Evolutionary conservation across 2,797 vertebrate genomes (phyloP).

Genomic region (Hypotaenidia okinawae): DNA sequence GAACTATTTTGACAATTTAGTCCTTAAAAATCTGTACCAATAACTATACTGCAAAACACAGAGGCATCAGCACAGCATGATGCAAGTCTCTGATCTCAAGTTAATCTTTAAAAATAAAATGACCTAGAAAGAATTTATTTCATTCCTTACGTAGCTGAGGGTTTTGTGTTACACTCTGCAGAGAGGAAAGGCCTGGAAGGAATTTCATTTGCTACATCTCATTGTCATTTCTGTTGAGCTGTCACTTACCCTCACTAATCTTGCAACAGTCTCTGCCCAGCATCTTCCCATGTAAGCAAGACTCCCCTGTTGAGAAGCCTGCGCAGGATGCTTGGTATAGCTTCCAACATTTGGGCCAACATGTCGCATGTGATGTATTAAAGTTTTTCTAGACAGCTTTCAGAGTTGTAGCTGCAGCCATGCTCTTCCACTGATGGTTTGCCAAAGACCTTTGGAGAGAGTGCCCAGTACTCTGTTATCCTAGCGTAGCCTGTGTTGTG

Average conservation of each 20-base stretch:
- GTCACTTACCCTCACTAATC: conserved; percentile 34
- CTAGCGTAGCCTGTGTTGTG: too few species aligned
- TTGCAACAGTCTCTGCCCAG: conserved; percentile 20
- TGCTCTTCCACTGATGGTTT: neutral
- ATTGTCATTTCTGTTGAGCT: neutral
- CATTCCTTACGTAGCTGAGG: conserved; percentile 39
- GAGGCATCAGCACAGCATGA: conserved; percentile 50
- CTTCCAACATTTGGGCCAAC: neutral
- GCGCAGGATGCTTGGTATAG: neutral
- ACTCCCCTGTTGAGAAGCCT: neutral
- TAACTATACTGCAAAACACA: conserved; percentile 60
- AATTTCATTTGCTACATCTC: conserved; percentile 19
- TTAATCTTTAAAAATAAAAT: conserved; percentile 70
- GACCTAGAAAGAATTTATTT: conserved; percentile 55
- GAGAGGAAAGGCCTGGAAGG: neutral
- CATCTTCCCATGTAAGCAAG: neutral
- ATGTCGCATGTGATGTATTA: accelerated
- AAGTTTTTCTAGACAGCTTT: neutral
- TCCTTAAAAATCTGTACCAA: conserved; percentile 54
- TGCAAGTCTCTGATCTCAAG: conserved; percentile 48
- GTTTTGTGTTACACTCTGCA: conserved; percentile 41
- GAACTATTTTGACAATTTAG: conserved; percentile 62
- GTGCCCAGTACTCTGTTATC: neutral
- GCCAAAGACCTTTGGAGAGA: neutral
- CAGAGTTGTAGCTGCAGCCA: neutral